These are phyloP conservation scores for Sebastes minor DNA, from an alignment of 2,797 vertebrate genomes.

Conservation along the genomic window DNA sequence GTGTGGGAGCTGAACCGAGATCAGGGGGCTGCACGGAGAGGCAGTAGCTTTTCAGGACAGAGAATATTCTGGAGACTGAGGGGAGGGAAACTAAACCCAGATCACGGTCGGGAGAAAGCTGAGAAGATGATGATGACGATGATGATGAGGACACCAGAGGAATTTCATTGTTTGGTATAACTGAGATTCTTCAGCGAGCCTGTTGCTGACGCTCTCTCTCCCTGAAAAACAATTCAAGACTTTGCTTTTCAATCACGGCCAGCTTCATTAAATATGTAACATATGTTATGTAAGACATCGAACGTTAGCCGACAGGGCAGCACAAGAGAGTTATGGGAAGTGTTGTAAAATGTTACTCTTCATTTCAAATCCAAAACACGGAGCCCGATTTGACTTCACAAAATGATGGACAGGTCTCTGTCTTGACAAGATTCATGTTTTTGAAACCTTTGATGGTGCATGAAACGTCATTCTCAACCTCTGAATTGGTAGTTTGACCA, in stretches of 20 bases:
- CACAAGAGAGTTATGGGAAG: not conserved
- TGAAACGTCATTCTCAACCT: not conserved
- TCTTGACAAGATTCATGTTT: not conserved
- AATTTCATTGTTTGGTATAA: not conserved
- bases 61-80: not conserved
- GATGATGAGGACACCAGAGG: not conserved
- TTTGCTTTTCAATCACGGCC: not conserved
- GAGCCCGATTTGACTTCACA: not conserved
- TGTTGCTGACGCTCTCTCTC: not conserved
- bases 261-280: constrained; percentile 10
- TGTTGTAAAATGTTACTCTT: not conserved
- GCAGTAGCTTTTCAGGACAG: not conserved
- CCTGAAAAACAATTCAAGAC: not conserved
- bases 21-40: too few relatives aligned
- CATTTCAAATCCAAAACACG: not conserved
- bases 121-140: not conserved
- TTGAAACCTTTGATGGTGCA: not conserved
- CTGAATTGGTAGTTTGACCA: not conserved
- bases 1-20: not conserved
- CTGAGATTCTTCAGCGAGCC: not conserved
- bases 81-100: not conserved
- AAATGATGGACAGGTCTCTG: not conserved
- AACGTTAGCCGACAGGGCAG: not conserved
- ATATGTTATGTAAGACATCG: not conserved
- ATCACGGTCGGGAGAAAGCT: not conserved